These are phyloP conservation scores for Masnerella sp. DNA, from an alignment of 2,888 invertebrate species.

Conservation along the genomic window DNA sequence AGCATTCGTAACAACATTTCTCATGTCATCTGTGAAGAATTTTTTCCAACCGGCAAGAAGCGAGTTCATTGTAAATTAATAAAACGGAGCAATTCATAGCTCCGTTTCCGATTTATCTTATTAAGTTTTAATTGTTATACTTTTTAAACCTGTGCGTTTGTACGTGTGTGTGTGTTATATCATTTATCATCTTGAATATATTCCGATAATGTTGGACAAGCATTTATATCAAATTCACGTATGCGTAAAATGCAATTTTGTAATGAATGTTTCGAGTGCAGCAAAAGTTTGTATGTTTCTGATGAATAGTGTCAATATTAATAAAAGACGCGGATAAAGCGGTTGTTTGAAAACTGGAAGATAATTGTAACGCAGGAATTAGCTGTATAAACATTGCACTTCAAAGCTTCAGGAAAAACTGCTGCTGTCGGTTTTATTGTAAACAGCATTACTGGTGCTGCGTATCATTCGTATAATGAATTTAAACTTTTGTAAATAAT, in stretches of 20 bases:
- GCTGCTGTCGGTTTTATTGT: conserved; percentile 22
- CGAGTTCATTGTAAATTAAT: too few relatives aligned
- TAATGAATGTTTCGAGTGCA: conserved; percentile 13
- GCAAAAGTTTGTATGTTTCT: conserved; percentile 18
- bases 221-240: conserved; percentile 1
- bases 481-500: conserved; percentile 40
- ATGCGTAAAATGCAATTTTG: conserved; percentile 2
- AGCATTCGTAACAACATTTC: too few relatives aligned
- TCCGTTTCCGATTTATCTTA: too few relatives aligned
- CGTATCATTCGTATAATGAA: conserved; percentile 26
- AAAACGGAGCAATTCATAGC: too few relatives aligned
- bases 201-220: conserved; percentile 15
- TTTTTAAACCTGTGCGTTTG: too few relatives aligned
- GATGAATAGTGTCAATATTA: conserved; percentile 25
- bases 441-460: conserved; percentile 26
- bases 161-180: too few relatives aligned
- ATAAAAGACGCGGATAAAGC: conserved; percentile 3
- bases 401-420: conserved; percentile 5
- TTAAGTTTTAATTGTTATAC: too few relatives aligned
- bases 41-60: too few relatives aligned
- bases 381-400: conserved; percentile 37
- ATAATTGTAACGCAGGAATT: conserved; percentile 8
- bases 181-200: conserved; percentile 8
- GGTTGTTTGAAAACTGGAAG: not conserved
- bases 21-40: too few relatives aligned